Conservation (phyloP, 1,140 invertebrate genomes). For the Sarcophaga peregrina region DNA sequence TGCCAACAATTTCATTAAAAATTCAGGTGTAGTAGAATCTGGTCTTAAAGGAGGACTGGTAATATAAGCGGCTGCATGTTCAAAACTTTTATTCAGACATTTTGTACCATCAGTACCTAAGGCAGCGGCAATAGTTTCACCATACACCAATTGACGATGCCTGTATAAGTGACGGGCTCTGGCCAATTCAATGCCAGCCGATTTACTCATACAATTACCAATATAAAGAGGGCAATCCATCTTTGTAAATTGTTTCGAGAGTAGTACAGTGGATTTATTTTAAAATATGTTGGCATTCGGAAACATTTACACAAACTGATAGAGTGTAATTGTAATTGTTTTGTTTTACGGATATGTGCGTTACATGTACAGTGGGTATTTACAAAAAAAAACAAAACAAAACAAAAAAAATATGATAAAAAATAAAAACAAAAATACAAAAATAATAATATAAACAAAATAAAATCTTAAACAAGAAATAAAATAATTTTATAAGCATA, state of each 20-base stretch:
- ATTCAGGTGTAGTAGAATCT: constrained; percentile 76
- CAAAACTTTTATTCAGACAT: constrained; percentile 59
- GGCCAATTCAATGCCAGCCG: constrained; percentile 74
- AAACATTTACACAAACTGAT: neutral
- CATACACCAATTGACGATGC: constrained; percentile 72
- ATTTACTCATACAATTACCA: constrained; percentile 81
- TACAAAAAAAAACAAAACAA: too few species aligned
- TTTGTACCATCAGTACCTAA: constrained; percentile 69
- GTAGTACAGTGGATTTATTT: neutral
- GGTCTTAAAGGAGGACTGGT: constrained; percentile 84
- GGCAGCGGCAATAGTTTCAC: constrained; percentile 82
- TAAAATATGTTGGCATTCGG: neutral
- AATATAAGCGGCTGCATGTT: constrained; percentile 68
- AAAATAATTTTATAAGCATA: too few species aligned
- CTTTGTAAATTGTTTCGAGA: constrained; percentile 42
- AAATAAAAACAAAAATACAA: too few species aligned
- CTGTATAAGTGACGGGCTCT: constrained; percentile 67
- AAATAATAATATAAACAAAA: too few species aligned
- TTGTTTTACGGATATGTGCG: too few species aligned
- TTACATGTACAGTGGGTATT: too few species aligned
- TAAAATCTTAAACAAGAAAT: too few species aligned
- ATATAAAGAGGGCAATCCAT: constrained; percentile 73
- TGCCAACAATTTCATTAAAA: constrained; percentile 84
- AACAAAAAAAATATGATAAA: too few species aligned
- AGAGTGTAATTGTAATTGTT: neutral